Evolutionary conservation across 92 coral and sea anemone species (phyloP).

Genomic region (Desmophyllum pertusum): DNA sequence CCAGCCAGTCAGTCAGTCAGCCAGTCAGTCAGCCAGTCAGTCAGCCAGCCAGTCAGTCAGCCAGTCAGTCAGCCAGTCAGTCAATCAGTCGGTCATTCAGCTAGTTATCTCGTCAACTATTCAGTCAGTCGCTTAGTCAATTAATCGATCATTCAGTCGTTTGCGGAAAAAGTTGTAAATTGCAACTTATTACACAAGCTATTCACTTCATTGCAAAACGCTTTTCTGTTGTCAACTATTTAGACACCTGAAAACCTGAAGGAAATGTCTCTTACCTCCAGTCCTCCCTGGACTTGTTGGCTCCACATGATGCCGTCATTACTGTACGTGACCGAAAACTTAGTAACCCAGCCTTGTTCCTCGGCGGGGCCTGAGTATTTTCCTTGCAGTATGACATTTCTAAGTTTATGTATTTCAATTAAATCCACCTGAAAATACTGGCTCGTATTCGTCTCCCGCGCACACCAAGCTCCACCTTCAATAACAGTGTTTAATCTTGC

Average conservation of each 20-base stretch:
- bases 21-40: background rate
- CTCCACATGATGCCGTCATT: slow-evolving; percentile 50
- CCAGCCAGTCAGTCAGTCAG: background rate
- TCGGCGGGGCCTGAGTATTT: slow-evolving; percentile 34
- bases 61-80: too few species aligned
- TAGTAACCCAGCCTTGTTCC: slow-evolving; percentile 60
- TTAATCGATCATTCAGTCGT: too few species aligned
- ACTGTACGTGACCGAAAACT: slow-evolving; percentile 49
- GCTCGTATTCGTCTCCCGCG: slow-evolving; percentile 29
- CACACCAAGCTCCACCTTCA: slow-evolving; percentile 62
- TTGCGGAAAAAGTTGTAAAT: background rate
- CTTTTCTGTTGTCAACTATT: background rate
- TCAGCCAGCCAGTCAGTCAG: background rate
- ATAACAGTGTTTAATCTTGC: slow-evolving; percentile 41
- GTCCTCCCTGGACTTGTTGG: slow-evolving; percentile 20
- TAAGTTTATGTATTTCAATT: slow-evolving; percentile 29
- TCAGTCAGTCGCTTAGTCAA: too few species aligned
- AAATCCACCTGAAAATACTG: slow-evolving; percentile 49
- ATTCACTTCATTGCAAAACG: too few species aligned
- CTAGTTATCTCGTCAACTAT: too few species aligned
- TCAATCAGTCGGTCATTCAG: background rate
- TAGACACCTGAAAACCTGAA: background rate
- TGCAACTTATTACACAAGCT: background rate
- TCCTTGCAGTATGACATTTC: slow-evolving; percentile 38
- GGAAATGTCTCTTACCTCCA: slow-evolving; percentile 20